Conservation (phyloP, 1,140 invertebrate genomes). For the Pogonognathellus flavescens region DNA sequence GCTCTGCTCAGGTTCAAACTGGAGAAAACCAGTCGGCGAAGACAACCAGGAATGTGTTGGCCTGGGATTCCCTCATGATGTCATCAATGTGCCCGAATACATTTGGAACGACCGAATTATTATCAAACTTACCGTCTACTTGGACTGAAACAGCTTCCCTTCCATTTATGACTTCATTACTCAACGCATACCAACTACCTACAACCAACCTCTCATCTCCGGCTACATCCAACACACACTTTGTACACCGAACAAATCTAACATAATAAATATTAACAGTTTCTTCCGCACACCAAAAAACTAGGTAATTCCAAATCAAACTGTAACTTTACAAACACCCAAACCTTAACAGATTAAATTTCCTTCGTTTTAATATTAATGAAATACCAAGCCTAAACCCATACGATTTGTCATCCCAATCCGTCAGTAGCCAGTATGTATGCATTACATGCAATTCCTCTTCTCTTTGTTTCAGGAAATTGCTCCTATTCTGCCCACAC, state of each 20-base stretch:
- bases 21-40: constrained; percentile 70
- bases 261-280: neutral
- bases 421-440: no score
- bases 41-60: constrained; percentile 73
- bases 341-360: no score
- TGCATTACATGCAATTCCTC: no score
- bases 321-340: no score
- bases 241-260: no score
- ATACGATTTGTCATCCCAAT: no score
- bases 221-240: neutral
- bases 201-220: neutral
- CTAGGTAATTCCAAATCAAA: no score
- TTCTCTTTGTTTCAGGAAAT: no score
- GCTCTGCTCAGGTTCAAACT: constrained; percentile 71
- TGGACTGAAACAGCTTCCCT: constrained; percentile 67
- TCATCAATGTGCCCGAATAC: constrained; percentile 69
- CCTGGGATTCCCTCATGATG: constrained; percentile 70
- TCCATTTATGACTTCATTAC: neutral
- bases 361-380: no score
- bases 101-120: constrained; percentile 70
- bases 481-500: no score
- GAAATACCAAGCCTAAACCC: no score
- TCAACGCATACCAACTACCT: neutral
- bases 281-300: neutral
- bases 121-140: constrained; percentile 71